These are phyloP conservation scores for Rhizomys pruinosus DNA, from an alignment of 2,113 vertebrate species.

Conservation along the genomic window DNA sequence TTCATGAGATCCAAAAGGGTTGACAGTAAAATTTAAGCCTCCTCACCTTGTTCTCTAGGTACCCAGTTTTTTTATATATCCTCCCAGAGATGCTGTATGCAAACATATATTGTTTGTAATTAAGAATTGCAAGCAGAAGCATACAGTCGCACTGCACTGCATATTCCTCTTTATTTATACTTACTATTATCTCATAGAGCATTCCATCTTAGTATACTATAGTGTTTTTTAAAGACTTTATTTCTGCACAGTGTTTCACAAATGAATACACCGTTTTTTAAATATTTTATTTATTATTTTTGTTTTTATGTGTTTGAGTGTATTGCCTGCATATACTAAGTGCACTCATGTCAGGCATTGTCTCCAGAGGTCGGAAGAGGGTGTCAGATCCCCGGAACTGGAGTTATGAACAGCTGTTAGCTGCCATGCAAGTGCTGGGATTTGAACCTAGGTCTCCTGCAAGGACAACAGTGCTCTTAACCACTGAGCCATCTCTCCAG, in stretches of 20 bases:
- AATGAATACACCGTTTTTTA: conserved; percentile 40
- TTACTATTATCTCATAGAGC: not conserved
- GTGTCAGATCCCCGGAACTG: too few relatives aligned
- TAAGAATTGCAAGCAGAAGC: not conserved
- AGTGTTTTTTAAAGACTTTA: conserved; percentile 15
- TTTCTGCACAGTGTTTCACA: conserved; percentile 31
- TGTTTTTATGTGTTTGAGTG: too few relatives aligned
- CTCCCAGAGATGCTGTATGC: conserved; percentile 20
- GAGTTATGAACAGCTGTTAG: too few relatives aligned
- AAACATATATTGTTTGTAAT: conserved; percentile 3
- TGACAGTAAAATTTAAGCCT: conserved; percentile 49
- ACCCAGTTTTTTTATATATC: not conserved
- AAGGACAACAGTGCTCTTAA: too few relatives aligned
- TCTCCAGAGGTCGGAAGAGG: too few relatives aligned
- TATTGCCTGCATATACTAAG: too few relatives aligned
- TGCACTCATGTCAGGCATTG: too few relatives aligned
- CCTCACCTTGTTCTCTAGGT: not conserved
- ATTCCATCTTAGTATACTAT: not conserved
- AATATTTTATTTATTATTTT: too few relatives aligned
- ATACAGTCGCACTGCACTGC: not conserved
- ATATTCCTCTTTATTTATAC: not conserved
- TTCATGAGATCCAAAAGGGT: conserved; percentile 17
- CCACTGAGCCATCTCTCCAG: too few relatives aligned
- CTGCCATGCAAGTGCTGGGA: too few relatives aligned
- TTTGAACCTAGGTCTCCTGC: too few relatives aligned